Evolutionary conservation across 2,113 vertebrate species (phyloP), one percentile per base, ranked within the genome.

Genomic region (Myotis brandtii): DNA sequence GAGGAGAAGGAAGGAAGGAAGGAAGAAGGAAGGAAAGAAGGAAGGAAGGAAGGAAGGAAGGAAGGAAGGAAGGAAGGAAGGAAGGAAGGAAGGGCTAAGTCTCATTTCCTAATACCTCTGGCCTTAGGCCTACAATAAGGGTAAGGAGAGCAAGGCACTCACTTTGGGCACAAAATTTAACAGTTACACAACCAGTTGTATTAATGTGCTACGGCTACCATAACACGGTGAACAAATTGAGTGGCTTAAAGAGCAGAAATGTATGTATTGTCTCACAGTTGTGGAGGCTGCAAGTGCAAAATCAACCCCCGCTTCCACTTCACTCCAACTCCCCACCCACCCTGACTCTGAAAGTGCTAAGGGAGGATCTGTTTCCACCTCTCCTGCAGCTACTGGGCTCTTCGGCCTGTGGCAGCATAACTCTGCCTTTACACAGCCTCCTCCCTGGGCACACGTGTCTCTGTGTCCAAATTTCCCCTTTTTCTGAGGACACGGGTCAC

Each of bases 11-110:
- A 32, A 32, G 3, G 5, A 6, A 30, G 2, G 3, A 4, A 6
- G 3, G 3, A 2, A 7, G 1, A 32, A 3, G 10, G 1, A 21
- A 0, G n/a, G 0, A 72, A 0, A 8, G 11, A 32, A 11, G 27
- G 34, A 2, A 3, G 11, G 30, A 2, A 34, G 17, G 43, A 5
- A 32, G 4, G 16, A 34, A 82, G n/a, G 37, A 21, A 17, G 25
- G 21, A 40, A 21, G 13, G 9, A 73, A 1, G 1, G 32, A 77
- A 46, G 56, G 5, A 20, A 43, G 34, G 21, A 40, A 32, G 20
- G 14, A 62, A 4, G 1, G 21, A 50, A 32, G 32, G 27, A 62
- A 40, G 37, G 6, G 25, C 54, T 11, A 54, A 54, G 34, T 50
- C 25, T 40, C 40, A 40, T 87, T 46, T 93, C 75, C 50, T 62